Base-by-base conservation (phyloP, 1,140 invertebrate genomes). In the Samia ricini region DNA sequence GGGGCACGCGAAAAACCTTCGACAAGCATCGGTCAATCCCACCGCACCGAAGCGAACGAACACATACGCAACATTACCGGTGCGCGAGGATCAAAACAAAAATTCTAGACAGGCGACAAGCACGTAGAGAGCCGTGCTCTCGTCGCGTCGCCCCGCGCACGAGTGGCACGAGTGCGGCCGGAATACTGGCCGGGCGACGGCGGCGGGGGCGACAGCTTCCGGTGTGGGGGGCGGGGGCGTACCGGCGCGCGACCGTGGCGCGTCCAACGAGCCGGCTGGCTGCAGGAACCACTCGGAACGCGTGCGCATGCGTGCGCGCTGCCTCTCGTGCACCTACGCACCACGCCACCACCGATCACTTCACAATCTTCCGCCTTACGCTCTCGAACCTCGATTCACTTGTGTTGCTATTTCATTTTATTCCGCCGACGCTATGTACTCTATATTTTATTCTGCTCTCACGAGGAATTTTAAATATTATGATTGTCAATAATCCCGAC, bases 201-300 rank as follows among this genome's bases (percentile, higher is more conserved):
- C 51, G 57, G 70, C 10, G 63, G 65, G 62, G 72, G 64, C 33
- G 72, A 65, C 52, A 23, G 66, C 52, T 21, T 51, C 49, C 56
- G 77, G 71, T 8, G 62, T 61, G 64, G 72, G 68, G 48, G 73
- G 66, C 56, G 42, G 20, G 29, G 56, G 72, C 90, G 91, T 83
- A 92, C 86, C 82, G 91, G 85, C 79, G 91, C 85, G 71, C 81
- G 91, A 62, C 80, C 91, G 71, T 80, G 88, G 72, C 87, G 92
- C 83, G 86, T 92, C 77, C 87, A 89, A 78, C 89, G 92, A 85
- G 77, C 91, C 92, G 56, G 94, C 93, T 52, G 95, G 95, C 71
- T 94, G 94, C 79, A 98, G 93, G 92, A 98, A 98, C 97, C 97
- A 98, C 88, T 98, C 97, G 51, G 96, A 98, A 73, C 97, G 93